These are phyloP conservation scores for Nasonia longicornis DNA, from an alignment of 1,140 invertebrate genomes.

Conservation along the genomic window DNA sequence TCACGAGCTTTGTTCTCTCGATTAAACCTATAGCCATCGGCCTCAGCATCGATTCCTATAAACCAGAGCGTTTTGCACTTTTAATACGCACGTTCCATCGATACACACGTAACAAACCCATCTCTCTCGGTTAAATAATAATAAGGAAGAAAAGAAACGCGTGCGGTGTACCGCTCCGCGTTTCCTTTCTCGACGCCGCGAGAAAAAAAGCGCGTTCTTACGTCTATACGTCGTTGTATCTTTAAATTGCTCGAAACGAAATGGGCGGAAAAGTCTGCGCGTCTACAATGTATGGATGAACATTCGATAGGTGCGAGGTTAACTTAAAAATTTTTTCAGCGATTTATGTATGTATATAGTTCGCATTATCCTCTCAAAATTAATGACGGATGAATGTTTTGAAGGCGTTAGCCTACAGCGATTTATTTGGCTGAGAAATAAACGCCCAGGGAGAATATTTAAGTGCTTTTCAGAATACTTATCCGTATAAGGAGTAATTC, in stretches of 20 bases:
- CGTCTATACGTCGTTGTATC: neutral
- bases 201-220: neutral
- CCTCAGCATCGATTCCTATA: neutral
- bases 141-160: neutral
- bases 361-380: no score
- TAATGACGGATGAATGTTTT: no score
- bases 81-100: neutral
- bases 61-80: neutral
- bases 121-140: neutral
- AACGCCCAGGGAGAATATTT: no score
- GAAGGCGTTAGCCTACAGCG: no score
- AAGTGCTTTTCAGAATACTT: no score
- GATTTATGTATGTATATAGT: no score
- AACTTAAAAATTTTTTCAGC: neutral
- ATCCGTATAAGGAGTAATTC: no score
- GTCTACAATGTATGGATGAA: neutral
- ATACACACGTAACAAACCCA: neutral
- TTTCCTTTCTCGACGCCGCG: neutral
- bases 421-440: no score
- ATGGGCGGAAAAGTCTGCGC: neutral
- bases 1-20: neutral
- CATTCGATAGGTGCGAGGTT: neutral
- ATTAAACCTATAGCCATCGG: neutral
- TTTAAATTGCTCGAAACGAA: neutral
- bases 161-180: neutral